Evolutionary conservation across 1,140 invertebrate genomes (phyloP).

Genomic region (Diachasmimorpha longicaudata): DNA sequence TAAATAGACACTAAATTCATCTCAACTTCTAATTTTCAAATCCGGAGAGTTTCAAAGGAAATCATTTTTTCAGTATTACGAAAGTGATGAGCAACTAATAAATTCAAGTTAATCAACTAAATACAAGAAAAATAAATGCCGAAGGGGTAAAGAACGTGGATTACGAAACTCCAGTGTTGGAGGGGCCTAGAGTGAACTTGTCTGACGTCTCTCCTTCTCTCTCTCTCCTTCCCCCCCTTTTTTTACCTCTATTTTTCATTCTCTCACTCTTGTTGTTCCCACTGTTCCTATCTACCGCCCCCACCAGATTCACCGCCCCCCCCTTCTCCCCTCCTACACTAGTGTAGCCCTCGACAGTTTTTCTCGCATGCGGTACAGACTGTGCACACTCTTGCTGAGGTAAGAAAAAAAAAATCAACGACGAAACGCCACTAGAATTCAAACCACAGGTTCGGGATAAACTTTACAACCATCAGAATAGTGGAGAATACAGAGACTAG

Average conservation of each 20-base stretch:
- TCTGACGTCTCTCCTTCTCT: conserved; percentile 2
- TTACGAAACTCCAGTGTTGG: conserved; percentile 47
- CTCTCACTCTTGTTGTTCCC: conserved; percentile 15
- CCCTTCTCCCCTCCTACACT: too few species aligned
- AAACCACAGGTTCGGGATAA: background rate
- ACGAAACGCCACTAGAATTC: background rate
- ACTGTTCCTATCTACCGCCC: conserved; percentile 9
- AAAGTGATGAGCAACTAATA: too few species aligned
- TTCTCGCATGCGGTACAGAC: conserved; percentile 11
- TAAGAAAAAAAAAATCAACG: conserved; percentile 39
- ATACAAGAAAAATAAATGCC: background rate
- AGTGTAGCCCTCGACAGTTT: background rate
- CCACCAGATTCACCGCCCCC: conserved; percentile 4
- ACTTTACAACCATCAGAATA: background rate
- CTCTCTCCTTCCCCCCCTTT: background rate
- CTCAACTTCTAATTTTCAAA: too few species aligned
- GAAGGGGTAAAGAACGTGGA: conserved; percentile 35
- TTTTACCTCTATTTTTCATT: conserved; percentile 20
- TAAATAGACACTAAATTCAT: too few species aligned
- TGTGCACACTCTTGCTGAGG: conserved; percentile 34
- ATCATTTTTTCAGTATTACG: too few species aligned
- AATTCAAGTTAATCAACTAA: background rate
- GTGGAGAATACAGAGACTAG: background rate
- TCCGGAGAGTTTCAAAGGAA: too few species aligned
- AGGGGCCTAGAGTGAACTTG: conserved; percentile 21